Base-by-base conservation (phyloP, 2,113 vertebrate species). In the Ictalurus furcatus region DNA sequence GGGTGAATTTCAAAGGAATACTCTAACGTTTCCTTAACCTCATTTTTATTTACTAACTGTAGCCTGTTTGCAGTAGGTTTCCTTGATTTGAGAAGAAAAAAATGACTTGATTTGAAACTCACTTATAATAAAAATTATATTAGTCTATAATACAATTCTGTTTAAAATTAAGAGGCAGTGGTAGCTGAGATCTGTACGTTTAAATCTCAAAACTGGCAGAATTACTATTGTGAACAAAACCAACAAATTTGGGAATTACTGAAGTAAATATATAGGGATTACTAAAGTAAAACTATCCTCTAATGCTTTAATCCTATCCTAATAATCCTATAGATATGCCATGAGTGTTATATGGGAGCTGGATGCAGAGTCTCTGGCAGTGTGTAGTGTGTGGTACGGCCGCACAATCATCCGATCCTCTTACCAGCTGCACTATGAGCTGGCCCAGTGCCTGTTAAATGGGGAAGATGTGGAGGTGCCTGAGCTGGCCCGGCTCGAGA, bases 301-400 rank as follows among this genome's bases (percentile, higher is more conserved):
- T 73, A 12, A 37, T n/a, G 3, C 25, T 21, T 19, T 4, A 30
- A 67, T 11, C 48, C 48, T 52, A 52, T 52, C 48, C 48, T 52
- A 52, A 78, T 81, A 34, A 16, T 23, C 92, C 1, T 91, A 25
- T 82, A 99, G 98, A 92, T 99, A 98, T 6, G 97, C 98, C 0
- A 96, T 99, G 88, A 99, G 98, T 0, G 95, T 99, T 81, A 16
- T 98, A 90, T 99, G 98, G 98, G 96, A 98, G 92, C 92, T 99
- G 56, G 97, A 98, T 30, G 93, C 94, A 0, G 89, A 92, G 0
- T 96, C 97, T 0, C 96, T 97, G 0, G 95, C 95, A 5, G 89
- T 95, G 3, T 94, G 92, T 78, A 79, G 88, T 0, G 97, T 98
- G 25, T 97, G 95, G 95, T 98, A 96, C 16, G 94, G 93, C 1